A percentile compares a stretch with the other conserved stretches of the same genome.
These are phyloP conservation scores for Liodrosophila aerea DNA, from an alignment of 2,888 invertebrate genomes.

Conservation along the genomic window DNA sequence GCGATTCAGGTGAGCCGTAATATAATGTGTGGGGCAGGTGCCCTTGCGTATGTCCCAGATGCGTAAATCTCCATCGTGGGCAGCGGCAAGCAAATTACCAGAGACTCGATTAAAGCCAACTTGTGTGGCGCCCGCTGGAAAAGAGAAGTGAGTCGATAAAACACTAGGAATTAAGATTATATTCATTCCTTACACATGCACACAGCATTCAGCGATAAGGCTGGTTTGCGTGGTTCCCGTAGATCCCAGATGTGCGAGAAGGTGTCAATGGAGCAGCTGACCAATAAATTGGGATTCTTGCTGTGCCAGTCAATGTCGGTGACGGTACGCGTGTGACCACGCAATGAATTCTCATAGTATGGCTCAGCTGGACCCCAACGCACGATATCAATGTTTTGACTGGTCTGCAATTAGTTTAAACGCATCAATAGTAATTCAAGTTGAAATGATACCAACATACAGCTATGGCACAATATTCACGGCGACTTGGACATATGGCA, in stretches of 20 bases:
- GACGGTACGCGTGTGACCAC: conserved; percentile 92
- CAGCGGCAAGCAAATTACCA: conserved; percentile 92
- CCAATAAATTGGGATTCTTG: conserved; percentile 88
- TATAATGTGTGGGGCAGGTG: conserved; percentile 93
- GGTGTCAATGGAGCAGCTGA: conserved; percentile 96
- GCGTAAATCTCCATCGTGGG: conserved; percentile 97
- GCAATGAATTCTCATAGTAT: conserved; percentile 87
- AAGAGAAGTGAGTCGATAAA: not conserved
- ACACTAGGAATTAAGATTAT: no score
- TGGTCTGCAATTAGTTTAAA: conserved; percentile 85
- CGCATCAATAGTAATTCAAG: no score
- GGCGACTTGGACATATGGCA: conserved; percentile 91
- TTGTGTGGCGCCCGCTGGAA: conserved; percentile 92
- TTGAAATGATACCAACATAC: conserved; percentile 83
- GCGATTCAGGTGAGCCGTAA: conserved; percentile 93
- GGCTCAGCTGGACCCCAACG: conserved; percentile 90
- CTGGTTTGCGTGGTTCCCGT: conserved; percentile 91
- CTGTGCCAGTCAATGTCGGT: conserved; percentile 96
- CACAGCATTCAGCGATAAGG: conserved; percentile 92
- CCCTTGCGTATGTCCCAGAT: conserved; percentile 97
- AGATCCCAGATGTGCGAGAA: conserved; percentile 97
- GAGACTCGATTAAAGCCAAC: conserved; percentile 96
- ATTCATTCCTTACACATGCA: conserved; percentile 86
- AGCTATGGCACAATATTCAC: conserved; percentile 93
- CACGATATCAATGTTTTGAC: conserved; percentile 93